Conservation (phyloP, 2,888 invertebrate species). For the Thymelicus lineola region DNA sequence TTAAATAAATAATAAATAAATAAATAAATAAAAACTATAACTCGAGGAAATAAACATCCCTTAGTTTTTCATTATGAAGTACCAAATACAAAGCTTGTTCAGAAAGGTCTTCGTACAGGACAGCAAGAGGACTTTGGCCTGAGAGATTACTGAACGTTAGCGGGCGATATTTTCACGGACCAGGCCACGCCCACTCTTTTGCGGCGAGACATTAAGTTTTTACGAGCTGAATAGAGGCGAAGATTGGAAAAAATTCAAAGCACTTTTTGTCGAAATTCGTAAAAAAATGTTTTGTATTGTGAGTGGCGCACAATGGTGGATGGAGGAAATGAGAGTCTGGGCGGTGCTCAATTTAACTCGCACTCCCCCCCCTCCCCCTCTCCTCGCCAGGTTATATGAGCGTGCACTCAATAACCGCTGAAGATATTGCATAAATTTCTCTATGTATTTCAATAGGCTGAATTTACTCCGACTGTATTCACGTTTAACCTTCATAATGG, state of each 20-base stretch:
- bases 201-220: constrained; percentile 77
- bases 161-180: constrained; percentile 46
- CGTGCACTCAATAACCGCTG: constrained; percentile 61
- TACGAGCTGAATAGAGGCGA: constrained; percentile 78
- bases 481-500: not conserved
- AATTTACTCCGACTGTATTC: constrained; percentile 37
- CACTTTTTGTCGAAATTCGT: constrained; percentile 82
- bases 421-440: constrained; percentile 52
- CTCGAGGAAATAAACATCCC: constrained; percentile 6
- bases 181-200: constrained; percentile 67
- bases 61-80: constrained; percentile 8
- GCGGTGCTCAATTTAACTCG: constrained; percentile 82
- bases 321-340: constrained; percentile 84
- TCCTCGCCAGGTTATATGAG: constrained; percentile 58
- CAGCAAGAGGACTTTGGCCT: constrained; percentile 32
- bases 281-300: constrained; percentile 84
- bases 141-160: constrained; percentile 37
- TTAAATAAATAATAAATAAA: not conserved
- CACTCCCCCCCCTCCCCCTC: constrained; percentile 52
- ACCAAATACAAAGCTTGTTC: constrained; percentile 27
- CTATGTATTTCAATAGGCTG: constrained; percentile 44
- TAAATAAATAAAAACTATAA: not conserved
- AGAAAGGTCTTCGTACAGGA: constrained; percentile 26
- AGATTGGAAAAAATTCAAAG: constrained; percentile 84
- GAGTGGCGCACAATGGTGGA: constrained; percentile 79